Evolutionary conservation across 2,797 vertebrate genomes (phyloP).

Genomic region (Sphenopsis melanotis): DNA sequence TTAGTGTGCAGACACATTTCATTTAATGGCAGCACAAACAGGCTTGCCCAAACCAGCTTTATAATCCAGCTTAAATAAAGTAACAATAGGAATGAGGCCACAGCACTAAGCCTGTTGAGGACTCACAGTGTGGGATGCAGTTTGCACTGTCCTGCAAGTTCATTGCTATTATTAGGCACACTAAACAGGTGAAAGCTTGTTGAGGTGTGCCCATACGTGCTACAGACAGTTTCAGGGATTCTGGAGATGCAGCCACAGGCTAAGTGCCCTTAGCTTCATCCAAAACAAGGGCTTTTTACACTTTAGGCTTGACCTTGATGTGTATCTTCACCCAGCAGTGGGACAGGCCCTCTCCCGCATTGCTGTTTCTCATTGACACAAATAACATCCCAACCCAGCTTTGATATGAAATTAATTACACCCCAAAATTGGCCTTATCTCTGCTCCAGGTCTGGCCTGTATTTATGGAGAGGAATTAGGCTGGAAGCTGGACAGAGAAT

Average conservation of each 20-base stretch:
- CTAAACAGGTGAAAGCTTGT: neutral
- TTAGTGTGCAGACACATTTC: conserved; percentile 10
- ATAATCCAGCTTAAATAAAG: conserved; percentile 48
- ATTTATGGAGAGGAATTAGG: neutral
- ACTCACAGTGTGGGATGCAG: neutral
- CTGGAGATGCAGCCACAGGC: neutral
- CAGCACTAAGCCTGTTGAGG: neutral
- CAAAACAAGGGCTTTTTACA: neutral
- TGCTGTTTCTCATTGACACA: neutral
- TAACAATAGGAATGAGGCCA: conserved; percentile 44
- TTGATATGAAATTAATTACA: neutral
- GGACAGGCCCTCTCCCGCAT: neutral
- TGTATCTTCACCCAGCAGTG: neutral
- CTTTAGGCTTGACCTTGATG: neutral
- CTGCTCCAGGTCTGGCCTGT: neutral
- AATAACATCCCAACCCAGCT: neutral
- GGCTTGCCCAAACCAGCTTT: conserved; percentile 32
- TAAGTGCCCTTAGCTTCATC: neutral
- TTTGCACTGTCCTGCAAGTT: neutral
- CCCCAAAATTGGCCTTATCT: rapidly evolving
- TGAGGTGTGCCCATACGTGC: neutral
- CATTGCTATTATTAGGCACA: conserved; percentile 18
- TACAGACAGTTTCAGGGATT: neutral
- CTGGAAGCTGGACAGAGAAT: neutral
- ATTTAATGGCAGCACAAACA: conserved; percentile 19